Evolutionary conservation across 2,797 vertebrate genomes (phyloP).

Genomic region (Premnoplex brunnescens): DNA sequence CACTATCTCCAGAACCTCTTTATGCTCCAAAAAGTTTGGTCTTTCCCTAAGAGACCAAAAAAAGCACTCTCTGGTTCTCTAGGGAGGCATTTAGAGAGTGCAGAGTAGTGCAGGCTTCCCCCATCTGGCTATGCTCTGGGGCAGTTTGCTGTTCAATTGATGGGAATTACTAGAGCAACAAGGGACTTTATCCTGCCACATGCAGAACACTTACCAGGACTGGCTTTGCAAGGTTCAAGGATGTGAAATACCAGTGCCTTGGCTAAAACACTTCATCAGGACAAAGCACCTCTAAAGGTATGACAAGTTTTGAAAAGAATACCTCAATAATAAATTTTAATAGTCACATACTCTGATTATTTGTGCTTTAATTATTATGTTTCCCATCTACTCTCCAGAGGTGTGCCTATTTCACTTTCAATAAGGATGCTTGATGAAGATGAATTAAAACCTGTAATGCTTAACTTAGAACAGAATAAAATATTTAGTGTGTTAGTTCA

Average conservation of each 20-base stretch:
- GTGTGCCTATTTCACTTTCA: not conserved
- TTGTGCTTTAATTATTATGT: not conserved
- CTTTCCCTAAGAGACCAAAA: not conserved
- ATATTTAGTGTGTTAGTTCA: not conserved
- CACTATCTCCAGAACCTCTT: fast-evolving
- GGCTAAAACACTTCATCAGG: not conserved
- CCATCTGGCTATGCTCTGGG: fast-evolving
- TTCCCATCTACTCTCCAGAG: not conserved
- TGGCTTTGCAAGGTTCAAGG: not conserved
- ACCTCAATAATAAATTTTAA: not conserved
- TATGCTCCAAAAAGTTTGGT: not conserved
- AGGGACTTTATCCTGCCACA: not conserved
- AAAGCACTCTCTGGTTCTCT: not conserved
- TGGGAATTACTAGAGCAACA: not conserved
- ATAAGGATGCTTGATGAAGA: not conserved
- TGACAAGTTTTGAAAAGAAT: not conserved
- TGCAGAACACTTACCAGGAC: too few relatives aligned
- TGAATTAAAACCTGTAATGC: not conserved
- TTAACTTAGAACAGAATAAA: constrained; percentile 15
- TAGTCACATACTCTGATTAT: not conserved
- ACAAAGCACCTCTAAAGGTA: not conserved
- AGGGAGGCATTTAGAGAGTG: too few relatives aligned
- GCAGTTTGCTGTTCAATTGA: too few relatives aligned
- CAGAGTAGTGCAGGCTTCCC: too few relatives aligned
- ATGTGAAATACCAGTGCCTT: not conserved